Evolutionary conservation across 2,113 vertebrate genomes (phyloP).

Genomic region (Phalacrocorax brasilianus): DNA sequence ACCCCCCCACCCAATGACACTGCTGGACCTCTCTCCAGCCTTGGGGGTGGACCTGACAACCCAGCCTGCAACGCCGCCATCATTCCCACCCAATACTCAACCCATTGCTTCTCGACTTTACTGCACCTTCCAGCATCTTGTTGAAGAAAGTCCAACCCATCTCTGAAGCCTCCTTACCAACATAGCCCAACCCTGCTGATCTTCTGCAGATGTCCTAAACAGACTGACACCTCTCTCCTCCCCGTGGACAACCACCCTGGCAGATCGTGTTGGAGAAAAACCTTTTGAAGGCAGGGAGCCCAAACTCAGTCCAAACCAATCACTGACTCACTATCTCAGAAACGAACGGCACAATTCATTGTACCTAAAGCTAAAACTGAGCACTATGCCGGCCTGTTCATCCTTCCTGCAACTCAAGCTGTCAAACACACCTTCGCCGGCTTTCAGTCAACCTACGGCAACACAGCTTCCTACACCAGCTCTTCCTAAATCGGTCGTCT

Average conservation of each 20-base stretch:
- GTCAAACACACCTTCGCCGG: background rate
- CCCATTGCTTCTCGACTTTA: background rate
- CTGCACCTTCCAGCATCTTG: too few species aligned
- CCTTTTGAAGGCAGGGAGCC: background rate
- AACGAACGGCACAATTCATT: fast-evolving
- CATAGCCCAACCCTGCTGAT: background rate
- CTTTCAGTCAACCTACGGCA: background rate
- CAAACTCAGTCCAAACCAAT: background rate
- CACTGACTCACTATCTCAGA: fast-evolving
- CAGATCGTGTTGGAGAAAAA: background rate
- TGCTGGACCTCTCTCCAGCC: background rate
- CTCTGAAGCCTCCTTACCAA: background rate
- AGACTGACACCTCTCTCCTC: background rate
- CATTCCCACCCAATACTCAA: background rate
- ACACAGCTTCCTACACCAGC: background rate
- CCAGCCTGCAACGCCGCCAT: background rate
- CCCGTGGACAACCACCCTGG: background rate
- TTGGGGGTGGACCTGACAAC: background rate
- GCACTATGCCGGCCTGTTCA: fast-evolving
- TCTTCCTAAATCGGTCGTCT: background rate
- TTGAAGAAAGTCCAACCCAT: too few species aligned
- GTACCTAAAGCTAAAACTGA: background rate
- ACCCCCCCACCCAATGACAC: fast-evolving
- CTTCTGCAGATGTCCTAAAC: background rate
- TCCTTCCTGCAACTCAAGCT: background rate